phyloP scores from a whole-genome alignment of 92 coral and sea anemone species.

The Desmophyllum pertusum region DNA sequence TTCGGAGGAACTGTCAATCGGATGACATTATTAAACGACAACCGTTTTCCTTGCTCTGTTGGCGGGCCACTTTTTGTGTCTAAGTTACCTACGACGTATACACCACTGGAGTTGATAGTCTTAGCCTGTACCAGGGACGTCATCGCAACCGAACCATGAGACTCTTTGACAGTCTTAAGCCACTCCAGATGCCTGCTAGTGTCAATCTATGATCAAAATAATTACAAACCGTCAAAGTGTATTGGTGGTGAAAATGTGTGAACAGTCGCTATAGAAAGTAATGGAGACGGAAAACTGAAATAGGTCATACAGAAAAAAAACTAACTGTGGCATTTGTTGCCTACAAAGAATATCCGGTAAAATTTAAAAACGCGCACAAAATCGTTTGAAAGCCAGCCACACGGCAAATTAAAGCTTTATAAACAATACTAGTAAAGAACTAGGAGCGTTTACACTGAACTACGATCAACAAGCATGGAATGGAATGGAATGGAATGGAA shows the following conservation, averaged over 20 bases:
- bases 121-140: constrained; percentile 85
- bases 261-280: neutral
- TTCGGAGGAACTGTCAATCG: constrained; percentile 38
- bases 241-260: neutral
- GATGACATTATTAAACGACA: constrained; percentile 37
- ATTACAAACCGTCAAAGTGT: neutral
- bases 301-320: no score
- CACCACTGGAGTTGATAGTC: constrained; percentile 78
- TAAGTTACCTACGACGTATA: constrained; percentile 56
- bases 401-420: no score
- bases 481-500: no score
- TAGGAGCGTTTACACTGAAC: neutral
- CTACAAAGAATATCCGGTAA: no score
- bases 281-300: neutral
- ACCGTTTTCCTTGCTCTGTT: neutral
- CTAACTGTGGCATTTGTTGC: no score
- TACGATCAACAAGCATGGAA: no score
- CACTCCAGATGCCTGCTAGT: constrained; percentile 76
- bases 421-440: neutral
- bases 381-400: no score
- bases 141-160: constrained; percentile 92
- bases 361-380: no score
- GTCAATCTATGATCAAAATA: constrained; percentile 25
- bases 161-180: constrained; percentile 77
- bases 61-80: neutral